These are phyloP conservation scores for Tragelaphus eurycerus DNA, from an alignment of 2,797 vertebrate species.

Conservation along the genomic window DNA sequence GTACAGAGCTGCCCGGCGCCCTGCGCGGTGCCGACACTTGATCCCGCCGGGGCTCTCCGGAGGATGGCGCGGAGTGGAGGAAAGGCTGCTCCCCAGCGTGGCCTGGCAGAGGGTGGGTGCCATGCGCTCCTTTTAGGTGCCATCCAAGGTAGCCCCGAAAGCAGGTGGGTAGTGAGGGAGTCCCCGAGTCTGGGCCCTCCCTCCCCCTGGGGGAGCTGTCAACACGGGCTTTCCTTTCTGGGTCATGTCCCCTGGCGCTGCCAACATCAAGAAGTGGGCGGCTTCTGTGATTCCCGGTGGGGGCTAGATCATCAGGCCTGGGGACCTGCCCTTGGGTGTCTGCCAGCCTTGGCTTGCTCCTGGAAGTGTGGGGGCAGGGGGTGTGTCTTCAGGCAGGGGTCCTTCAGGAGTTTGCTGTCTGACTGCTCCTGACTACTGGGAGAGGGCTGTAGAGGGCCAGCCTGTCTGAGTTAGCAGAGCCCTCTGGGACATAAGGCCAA, in stretches of 20 bases:
- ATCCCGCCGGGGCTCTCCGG: slow-evolving; percentile 7
- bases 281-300: neutral
- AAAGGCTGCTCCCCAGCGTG: neutral
- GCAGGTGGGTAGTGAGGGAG: neutral
- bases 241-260: slow-evolving; percentile 56
- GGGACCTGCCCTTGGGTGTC: neutral
- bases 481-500: neutral
- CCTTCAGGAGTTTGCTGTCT: neutral
- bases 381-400: neutral
- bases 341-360: neutral
- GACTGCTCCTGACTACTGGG: neutral
- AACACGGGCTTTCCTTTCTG: slow-evolving; percentile 58
- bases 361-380: neutral
- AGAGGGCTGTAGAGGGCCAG: neutral
- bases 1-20: slow-evolving; percentile 51
- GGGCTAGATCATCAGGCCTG: neutral
- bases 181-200: neutral
- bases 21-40: neutral
- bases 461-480: neutral
- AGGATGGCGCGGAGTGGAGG: neutral
- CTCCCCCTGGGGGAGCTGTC: slow-evolving; percentile 18
- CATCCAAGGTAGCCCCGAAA: accelerated
- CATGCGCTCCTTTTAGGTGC: neutral
- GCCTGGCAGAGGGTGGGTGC: neutral
- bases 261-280: neutral